A percentile compares a stretch with the other conserved stretches of the same genome.
These are phyloP conservation scores for Acanthiza pusilla DNA, from an alignment of 2,797 vertebrate species.

Conservation along the genomic window DNA sequence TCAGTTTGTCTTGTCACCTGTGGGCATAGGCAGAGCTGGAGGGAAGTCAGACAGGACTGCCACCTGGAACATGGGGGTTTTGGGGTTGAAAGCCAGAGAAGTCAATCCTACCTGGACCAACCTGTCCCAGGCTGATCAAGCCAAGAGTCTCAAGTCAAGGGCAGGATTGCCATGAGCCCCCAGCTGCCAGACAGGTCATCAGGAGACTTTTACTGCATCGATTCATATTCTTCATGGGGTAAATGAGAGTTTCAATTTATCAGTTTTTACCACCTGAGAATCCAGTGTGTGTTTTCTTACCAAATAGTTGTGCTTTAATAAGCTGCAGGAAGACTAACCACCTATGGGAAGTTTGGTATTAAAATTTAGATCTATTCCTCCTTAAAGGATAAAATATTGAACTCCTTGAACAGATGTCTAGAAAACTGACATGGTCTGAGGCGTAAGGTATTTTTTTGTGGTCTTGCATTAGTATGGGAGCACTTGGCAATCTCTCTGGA, in stretches of 20 bases:
- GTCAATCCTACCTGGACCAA: fast-evolving
- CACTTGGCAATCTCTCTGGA: background rate
- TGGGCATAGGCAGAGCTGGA: background rate
- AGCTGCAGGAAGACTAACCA: background rate
- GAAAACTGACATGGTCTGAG: background rate
- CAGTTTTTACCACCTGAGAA: background rate
- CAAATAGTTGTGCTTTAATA: background rate
- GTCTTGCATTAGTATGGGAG: background rate
- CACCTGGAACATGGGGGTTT: fast-evolving
- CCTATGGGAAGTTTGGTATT: background rate
- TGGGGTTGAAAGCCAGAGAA: background rate
- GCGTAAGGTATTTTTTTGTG: background rate
- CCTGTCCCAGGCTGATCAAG: background rate
- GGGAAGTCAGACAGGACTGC: background rate
- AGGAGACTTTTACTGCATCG: background rate
- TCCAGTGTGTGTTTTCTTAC: background rate
- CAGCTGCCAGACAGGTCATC: background rate
- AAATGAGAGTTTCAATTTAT: background rate
- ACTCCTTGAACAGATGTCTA: background rate
- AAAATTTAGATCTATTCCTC: background rate
- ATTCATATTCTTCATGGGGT: background rate
- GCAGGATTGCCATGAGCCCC: background rate
- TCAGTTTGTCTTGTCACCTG: background rate
- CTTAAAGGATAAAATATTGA: background rate
- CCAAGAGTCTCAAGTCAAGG: background rate